Percentiles rank a stretch among this genome's conserved stretches.
Conservation (phyloP, 37 sponge, comb jelly and placozoan genomes). For the Lycopodina hypogea region DNA sequence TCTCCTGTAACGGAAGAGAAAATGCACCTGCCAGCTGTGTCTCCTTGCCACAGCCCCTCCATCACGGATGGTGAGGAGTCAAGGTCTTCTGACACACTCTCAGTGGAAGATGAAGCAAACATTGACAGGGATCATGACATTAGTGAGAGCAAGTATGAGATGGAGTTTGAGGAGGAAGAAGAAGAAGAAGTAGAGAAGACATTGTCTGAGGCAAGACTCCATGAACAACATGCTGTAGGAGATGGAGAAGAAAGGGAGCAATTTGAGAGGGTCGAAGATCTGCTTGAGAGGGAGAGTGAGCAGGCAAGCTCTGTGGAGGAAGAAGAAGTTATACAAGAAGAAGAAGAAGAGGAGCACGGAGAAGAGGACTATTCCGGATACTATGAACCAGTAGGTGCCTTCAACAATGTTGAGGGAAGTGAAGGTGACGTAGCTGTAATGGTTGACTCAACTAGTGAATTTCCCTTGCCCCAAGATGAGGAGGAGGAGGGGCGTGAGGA, state of each 20-base stretch:
- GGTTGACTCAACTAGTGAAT: neutral
- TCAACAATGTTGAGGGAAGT: too few species aligned
- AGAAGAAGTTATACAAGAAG: neutral
- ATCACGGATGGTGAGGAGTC: constrained; percentile 4
- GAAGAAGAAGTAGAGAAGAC: constrained; percentile 10
- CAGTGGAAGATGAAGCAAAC: neutral
- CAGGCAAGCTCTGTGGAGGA: neutral
- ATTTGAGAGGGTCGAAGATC: neutral
- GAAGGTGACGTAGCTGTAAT: neutral
- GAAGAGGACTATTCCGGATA: neutral
- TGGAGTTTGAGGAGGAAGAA: neutral
- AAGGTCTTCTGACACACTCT: neutral
- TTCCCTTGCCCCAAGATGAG: neutral
- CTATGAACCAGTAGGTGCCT: neutral
- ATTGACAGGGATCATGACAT: too few species aligned
- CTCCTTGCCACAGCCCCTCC: neutral
- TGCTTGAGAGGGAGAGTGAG: neutral
- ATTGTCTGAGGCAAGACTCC: neutral
- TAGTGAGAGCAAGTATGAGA: too few species aligned
- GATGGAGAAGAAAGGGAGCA: neutral
- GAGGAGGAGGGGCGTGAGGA: neutral
- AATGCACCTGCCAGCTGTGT: neutral
- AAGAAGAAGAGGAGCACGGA: neutral
- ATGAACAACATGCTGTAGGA: neutral
- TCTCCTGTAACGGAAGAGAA: neutral